Percentiles rank a stretch among this genome's conserved stretches.
phyloP scores from a whole-genome alignment of 2,888 invertebrate species.

The Ennomos quercinarius region DNA sequence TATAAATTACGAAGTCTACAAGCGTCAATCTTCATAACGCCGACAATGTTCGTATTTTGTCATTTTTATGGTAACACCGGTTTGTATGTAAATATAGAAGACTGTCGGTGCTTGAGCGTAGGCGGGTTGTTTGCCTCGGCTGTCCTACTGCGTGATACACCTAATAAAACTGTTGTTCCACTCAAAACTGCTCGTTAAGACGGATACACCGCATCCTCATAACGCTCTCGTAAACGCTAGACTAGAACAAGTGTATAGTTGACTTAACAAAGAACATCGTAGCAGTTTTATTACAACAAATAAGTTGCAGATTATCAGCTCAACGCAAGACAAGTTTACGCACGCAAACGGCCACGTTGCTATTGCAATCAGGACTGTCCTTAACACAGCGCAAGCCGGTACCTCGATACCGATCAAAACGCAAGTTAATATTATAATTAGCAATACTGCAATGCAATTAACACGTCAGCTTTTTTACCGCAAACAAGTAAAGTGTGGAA shows the following conservation, averaged over 20 bases:
- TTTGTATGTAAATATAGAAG: slow-evolving; percentile 60
- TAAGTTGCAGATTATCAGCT: not conserved
- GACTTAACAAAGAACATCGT: slow-evolving; percentile 9
- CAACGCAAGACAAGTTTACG: slow-evolving; percentile 5
- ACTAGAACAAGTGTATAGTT: slow-evolving; percentile 6
- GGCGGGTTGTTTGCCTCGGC: slow-evolving; percentile 80
- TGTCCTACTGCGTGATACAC: slow-evolving; percentile 76
- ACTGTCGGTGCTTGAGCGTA: slow-evolving; percentile 59
- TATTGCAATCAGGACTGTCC: slow-evolving; percentile 48
- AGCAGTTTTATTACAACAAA: slow-evolving; percentile 6
- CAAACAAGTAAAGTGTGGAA: slow-evolving; percentile 74
- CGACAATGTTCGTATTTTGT: slow-evolving; percentile 35
- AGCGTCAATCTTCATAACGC: slow-evolving; percentile 22
- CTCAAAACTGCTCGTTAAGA: slow-evolving; percentile 67
- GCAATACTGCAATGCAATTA: slow-evolving; percentile 76
- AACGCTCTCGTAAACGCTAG: slow-evolving; percentile 36
- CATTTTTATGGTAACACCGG: slow-evolving; percentile 35
- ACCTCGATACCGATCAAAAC: slow-evolving; percentile 60
- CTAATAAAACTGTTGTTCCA: slow-evolving; percentile 74
- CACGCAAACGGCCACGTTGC: slow-evolving; percentile 9
- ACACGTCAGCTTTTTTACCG: slow-evolving; percentile 74
- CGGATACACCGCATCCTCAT: slow-evolving; percentile 52
- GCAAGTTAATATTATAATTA: slow-evolving; percentile 66
- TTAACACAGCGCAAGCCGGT: slow-evolving; percentile 52
- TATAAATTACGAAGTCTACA: slow-evolving; percentile 12